A percentile compares a stretch with the other conserved stretches of the same genome.
phyloP scores from a whole-genome alignment of 2,113 vertebrate species.

The Brachyhypopomus gauderio region DNA sequence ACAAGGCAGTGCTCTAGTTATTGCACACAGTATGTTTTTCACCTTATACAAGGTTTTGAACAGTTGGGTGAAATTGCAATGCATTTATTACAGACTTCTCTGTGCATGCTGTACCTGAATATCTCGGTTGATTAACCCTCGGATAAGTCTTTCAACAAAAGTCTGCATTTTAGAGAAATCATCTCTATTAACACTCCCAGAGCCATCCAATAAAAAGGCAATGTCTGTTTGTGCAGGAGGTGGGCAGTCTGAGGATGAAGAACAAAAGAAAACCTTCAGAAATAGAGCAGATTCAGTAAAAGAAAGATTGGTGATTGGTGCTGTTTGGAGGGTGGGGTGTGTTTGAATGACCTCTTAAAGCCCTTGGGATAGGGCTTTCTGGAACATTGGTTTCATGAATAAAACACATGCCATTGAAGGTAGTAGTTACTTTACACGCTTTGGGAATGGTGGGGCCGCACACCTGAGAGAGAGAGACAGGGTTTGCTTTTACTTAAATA shows the following conservation, averaged over 20 bases:
- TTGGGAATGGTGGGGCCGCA: slow-evolving; percentile 74
- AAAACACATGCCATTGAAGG: slow-evolving; percentile 69
- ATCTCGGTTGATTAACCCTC: slow-evolving; percentile 30
- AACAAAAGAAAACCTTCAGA: slow-evolving; percentile 2
- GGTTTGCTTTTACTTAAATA: too few species aligned
- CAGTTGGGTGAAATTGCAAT: too few species aligned
- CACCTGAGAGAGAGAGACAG: slow-evolving; percentile 49
- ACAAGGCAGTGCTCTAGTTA: too few species aligned
- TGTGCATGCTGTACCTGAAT: slow-evolving; percentile 51
- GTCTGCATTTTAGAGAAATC: slow-evolving; percentile 60
- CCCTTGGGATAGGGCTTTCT: background rate
- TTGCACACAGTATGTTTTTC: too few species aligned
- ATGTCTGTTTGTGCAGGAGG: slow-evolving; percentile 59
- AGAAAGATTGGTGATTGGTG: background rate
- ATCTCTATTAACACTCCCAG: rapidly evolving
- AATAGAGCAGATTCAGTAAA: background rate
- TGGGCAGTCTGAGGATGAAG: slow-evolving; percentile 62
- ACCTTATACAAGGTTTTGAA: too few species aligned
- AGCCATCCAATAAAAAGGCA: slow-evolving; percentile 74
- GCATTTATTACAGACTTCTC: background rate
- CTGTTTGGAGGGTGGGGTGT: background rate
- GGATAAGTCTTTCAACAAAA: slow-evolving; percentile 62
- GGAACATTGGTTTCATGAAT: rapidly evolving
- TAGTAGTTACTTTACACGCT: slow-evolving; percentile 66
- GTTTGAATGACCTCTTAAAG: slow-evolving; percentile 53